These are phyloP conservation scores for Ochropacha duplaris DNA, from an alignment of 2,888 invertebrate species.

Conservation along the genomic window DNA sequence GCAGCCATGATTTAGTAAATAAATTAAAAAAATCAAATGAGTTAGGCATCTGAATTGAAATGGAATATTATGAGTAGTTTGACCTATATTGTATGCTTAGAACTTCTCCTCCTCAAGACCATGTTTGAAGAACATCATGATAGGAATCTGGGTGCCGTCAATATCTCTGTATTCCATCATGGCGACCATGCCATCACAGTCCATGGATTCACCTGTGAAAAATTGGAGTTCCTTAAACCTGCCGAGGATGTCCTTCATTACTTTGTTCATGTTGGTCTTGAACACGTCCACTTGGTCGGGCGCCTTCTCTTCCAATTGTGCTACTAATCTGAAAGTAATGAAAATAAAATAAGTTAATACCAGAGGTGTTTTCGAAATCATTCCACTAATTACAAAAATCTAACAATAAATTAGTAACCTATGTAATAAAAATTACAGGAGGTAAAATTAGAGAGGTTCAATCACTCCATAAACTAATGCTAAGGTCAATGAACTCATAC, in stretches of 20 bases:
- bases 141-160: slow-evolving; percentile 90
- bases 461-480: background rate
- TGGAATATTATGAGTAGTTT: slow-evolving; percentile 66
- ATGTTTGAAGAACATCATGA: slow-evolving; percentile 98
- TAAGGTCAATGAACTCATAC: background rate
- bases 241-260: slow-evolving; percentile 94
- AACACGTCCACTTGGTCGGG: slow-evolving; percentile 95
- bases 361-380: too few relatives aligned
- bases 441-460: too few relatives aligned
- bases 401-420: too few relatives aligned
- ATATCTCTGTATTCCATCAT: slow-evolving; percentile 96
- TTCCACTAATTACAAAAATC: too few relatives aligned
- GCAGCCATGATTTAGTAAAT: slow-evolving; percentile 75
- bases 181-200: slow-evolving; percentile 96
- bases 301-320: slow-evolving; percentile 89
- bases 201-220: slow-evolving; percentile 96
- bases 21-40: slow-evolving; percentile 66
- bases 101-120: slow-evolving; percentile 98
- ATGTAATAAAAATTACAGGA: too few relatives aligned
- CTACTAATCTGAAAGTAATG: slow-evolving; percentile 85
- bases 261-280: slow-evolving; percentile 96
- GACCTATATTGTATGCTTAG: slow-evolving; percentile 79
- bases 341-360: slow-evolving; percentile 9
- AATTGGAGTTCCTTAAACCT: slow-evolving; percentile 97
- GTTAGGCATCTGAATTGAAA: slow-evolving; percentile 58